Percentiles rank a stretch among this genome's conserved stretches.
Evolutionary conservation across 2,113 vertebrate species (phyloP).

Genomic region (Eira barbara): DNA sequence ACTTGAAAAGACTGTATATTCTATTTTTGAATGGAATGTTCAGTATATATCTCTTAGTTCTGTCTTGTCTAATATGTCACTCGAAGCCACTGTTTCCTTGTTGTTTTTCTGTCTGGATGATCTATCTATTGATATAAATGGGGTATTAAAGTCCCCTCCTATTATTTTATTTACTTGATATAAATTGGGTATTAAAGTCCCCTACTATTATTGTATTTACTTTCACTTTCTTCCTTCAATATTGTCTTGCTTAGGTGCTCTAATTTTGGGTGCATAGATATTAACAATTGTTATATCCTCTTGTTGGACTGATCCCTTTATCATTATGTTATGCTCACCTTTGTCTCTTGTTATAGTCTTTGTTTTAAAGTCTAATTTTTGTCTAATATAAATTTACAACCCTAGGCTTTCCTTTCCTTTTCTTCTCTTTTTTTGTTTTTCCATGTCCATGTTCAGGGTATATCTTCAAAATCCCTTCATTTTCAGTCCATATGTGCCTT

Average conservation of each 20-base stretch:
- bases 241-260: not conserved
- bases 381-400: not conserved
- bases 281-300: not conserved
- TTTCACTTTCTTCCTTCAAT: not conserved
- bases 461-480: not conserved
- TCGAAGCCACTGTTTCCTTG: not conserved
- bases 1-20: not conserved
- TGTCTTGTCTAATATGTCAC: not conserved
- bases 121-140: not conserved
- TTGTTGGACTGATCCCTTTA: not conserved
- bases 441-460: not conserved
- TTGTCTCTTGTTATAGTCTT: not conserved
- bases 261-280: not conserved
- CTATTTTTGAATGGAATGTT: not conserved
- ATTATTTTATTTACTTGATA: not conserved
- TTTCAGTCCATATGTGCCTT: not conserved
- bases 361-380: not conserved
- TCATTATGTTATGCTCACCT: not conserved
- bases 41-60: not conserved
- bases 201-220: not conserved
- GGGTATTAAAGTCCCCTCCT: not conserved
- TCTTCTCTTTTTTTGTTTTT: too few species aligned
- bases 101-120: not conserved
- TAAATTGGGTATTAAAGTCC: not conserved
- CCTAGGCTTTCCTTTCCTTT: not conserved